phyloP scores from a whole-genome alignment of 2,113 vertebrate species.

The Oreotrochilus melanogaster region DNA sequence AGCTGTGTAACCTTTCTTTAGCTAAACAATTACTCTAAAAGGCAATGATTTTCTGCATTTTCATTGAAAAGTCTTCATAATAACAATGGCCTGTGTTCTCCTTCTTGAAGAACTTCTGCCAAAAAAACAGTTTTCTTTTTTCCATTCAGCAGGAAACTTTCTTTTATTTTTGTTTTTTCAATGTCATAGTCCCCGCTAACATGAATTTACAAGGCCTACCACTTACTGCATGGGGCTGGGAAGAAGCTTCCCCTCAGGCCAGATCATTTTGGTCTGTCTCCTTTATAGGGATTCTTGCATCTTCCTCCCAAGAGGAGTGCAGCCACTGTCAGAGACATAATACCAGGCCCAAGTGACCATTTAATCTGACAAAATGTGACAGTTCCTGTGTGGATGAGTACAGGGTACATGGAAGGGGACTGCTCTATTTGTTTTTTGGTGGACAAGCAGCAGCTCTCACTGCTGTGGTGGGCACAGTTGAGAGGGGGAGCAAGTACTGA shows the following conservation, averaged over 20 bases:
- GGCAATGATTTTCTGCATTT: slow-evolving; percentile 56
- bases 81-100: slow-evolving; percentile 73
- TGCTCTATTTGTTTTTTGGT: neutral
- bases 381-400: neutral
- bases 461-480: rapidly evolving
- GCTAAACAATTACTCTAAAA: slow-evolving; percentile 63
- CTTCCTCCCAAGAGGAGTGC: slow-evolving; percentile 29
- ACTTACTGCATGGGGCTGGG: slow-evolving; percentile 51
- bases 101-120: slow-evolving; percentile 67
- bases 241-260: slow-evolving; percentile 35
- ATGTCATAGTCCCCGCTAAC: slow-evolving; percentile 51
- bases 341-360: neutral
- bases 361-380: slow-evolving; percentile 13
- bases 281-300: slow-evolving; percentile 15
- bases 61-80: slow-evolving; percentile 69
- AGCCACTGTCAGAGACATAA: slow-evolving; percentile 13
- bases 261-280: slow-evolving; percentile 29
- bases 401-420: neutral
- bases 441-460: neutral
- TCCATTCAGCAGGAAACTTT: slow-evolving; percentile 67
- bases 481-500: too few species aligned
- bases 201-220: slow-evolving; percentile 59
- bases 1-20: slow-evolving; percentile 59
- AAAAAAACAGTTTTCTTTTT: slow-evolving; percentile 69
- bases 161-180: slow-evolving; percentile 66